Base-by-base conservation (phyloP, 2,113 vertebrate genomes). In the Vulpes vulpes region DNA sequence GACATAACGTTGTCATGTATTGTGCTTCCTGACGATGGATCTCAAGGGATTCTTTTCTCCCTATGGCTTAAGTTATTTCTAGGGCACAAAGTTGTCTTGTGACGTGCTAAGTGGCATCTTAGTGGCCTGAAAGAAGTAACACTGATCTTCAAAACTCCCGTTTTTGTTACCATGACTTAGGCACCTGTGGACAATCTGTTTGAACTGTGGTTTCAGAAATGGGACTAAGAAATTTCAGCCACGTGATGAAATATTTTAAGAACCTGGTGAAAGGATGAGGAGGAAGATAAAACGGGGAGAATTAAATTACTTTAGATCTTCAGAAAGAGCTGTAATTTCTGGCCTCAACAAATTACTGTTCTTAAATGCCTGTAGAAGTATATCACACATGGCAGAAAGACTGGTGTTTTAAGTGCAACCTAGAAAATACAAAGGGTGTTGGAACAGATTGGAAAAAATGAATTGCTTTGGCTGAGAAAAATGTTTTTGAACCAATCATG, bases 181-280 rank as follows among this genome's bases (percentile, higher is more conserved):
- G 57, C 23, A 87, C 51, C 25, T n/a, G 1, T 67, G 35, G 67
- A 91, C 55, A 76, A 91, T 55, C 83, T 74, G 35, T 74, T 3
- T 91, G 51, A 87, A 95, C 27, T 38, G 38, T n/a, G 57, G 83
- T 17, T 87, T 94, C 62, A 82, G 85, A 89, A 86, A 95, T 32
- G 32, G 55, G 55, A 81, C 65, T 65, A 86, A 95, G 89, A 92
- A 91, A 92, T 81, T 90, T 88, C 51, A n/a, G 27, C n/a, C 71
- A 57, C 15, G 59, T 0, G 30, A 65, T 71, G 20, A 85, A 92
- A 32, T 93, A 60, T 82, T 78, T 89, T 82, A 91, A 94, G 38
- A 76, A 53, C 25, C 74, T 82, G 73, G 38, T 89, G 57, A 80
- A 84, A 84, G 74, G 67, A 19, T 30, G 82, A 80, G 16, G 35